Base-by-base conservation (phyloP, 2,888 invertebrate genomes). In the Epistrophe grossulariae region DNA sequence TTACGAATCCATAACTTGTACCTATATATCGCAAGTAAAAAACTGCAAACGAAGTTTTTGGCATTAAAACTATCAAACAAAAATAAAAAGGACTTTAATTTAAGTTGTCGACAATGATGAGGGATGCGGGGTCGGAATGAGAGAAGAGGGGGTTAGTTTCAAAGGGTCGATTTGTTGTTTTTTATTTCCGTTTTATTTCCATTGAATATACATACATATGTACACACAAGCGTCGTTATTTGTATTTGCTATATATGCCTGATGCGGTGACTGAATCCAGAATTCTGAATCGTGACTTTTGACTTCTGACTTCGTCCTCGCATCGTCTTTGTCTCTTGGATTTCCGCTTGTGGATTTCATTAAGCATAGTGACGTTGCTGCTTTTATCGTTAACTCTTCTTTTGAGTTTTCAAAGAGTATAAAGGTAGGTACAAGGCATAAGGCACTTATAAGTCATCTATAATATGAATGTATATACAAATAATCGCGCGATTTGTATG, bases 331-430 rank as follows among this genome's bases (percentile, higher is more conserved):
- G 35, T 59, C 59, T 6, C 59, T 59, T 35, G 17, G 59, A 59
- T 59, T 59, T 59, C 35, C 17, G 59, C 17, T 38, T 38, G n/a
- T 35, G 35, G 59, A 17, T 59, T 59, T 59, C 59, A 59, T 59
- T 59, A 17, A 59, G 35, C 17, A 17, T 31, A 35, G n/a, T n/a
- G 11, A 17, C 59, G 38, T 57, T 38, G 59, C 10, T 35, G 59
- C 59, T 35, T 59, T 59, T 31, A 31, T 57, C 57, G 57, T 59
- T 59, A 59, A 17, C 31, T 57, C 31, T 59, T 59, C 59, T 59
- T 59, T 57, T 57, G 31, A 57, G 31, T 31, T 35, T 35, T 57
- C 28, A 55, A 1, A 55, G 15, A 55, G 52, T n/a, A 52, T 31
- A 31, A 4, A 35, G 35, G 35, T 35, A 35, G 35, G 31, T 31